Evolutionary conservation across 1,140 invertebrate species (phyloP).

Genomic region (Potamilus streckersoni): DNA sequence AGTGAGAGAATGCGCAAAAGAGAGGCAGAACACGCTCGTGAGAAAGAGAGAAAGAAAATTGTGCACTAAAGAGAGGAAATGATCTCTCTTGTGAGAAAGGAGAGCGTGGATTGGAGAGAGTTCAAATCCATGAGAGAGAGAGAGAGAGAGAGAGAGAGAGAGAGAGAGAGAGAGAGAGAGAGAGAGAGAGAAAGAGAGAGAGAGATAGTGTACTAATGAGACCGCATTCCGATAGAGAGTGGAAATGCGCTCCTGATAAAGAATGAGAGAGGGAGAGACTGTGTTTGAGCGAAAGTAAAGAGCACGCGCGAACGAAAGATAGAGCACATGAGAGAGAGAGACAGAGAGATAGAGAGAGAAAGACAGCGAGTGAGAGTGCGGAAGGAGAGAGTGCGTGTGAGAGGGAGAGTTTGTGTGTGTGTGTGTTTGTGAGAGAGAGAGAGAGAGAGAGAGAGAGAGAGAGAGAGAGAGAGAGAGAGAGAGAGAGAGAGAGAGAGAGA

Average conservation of each 20-base stretch:
- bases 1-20: slow-evolving; percentile 14
- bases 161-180: too few species aligned
- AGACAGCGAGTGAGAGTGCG: slow-evolving; percentile 40
- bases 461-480: slow-evolving; percentile 6
- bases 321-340: slow-evolving; percentile 9
- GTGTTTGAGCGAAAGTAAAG: background rate
- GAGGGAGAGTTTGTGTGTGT: too few species aligned
- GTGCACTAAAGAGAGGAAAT: too few species aligned
- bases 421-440: slow-evolving; percentile 7
- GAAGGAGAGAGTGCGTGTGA: slow-evolving; percentile 12
- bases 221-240: slow-evolving; percentile 35
- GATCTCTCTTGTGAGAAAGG: too few species aligned
- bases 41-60: too few species aligned
- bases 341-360: slow-evolving; percentile 1
- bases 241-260: slow-evolving; percentile 33
- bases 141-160: too few species aligned
- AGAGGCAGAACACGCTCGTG: too few species aligned
- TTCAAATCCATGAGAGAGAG: too few species aligned
- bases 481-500: too few species aligned
- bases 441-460: slow-evolving; percentile 43
- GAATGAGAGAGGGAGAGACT: slow-evolving; percentile 13
- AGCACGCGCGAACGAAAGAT: slow-evolving; percentile 11
- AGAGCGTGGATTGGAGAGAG: too few species aligned
- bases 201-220: background rate
- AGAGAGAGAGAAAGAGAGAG: too few species aligned